A percentile compares a stretch with the other conserved stretches of the same genome.
phyloP scores from a whole-genome alignment of 2,888 invertebrate species.

The Apamea sordens region DNA sequence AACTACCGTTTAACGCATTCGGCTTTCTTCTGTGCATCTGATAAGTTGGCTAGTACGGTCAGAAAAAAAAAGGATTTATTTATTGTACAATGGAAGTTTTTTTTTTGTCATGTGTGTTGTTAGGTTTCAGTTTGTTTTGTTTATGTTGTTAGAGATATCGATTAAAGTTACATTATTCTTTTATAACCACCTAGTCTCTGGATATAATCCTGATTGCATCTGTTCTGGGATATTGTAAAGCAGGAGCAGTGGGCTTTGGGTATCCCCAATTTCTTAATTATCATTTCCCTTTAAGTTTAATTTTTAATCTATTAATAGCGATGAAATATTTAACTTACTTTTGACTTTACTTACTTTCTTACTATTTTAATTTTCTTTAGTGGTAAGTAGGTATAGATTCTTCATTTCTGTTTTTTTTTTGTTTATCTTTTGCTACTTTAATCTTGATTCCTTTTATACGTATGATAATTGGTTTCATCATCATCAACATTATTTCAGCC shows the following conservation, averaged over 20 bases:
- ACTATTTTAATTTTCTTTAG: no score
- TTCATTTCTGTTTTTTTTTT: not conserved
- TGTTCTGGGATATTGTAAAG: not conserved
- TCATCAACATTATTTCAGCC: no score
- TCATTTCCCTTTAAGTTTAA: no score
- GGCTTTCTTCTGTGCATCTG: constrained; percentile 86
- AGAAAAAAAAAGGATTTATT: constrained; percentile 51
- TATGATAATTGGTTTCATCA: not conserved
- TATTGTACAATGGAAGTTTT: constrained; percentile 16
- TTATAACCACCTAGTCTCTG: not conserved
- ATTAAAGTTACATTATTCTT: constrained; percentile 1
- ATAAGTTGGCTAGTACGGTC: constrained; percentile 76
- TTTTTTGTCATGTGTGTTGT: not conserved
- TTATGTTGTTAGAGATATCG: constrained; percentile 7
- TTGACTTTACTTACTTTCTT: no score
- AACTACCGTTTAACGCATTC: constrained; percentile 89
- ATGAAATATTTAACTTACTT: no score
- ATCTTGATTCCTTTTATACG: not conserved
- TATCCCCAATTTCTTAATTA: not conserved
- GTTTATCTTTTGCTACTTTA: not conserved
- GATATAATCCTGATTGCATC: not conserved
- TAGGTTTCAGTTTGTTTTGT: constrained; percentile 7
- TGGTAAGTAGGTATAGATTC: not conserved
- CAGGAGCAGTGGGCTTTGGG: not conserved
- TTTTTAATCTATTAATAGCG: no score